Base-by-base conservation (phyloP, 2,888 invertebrate genomes). In the Ecliptopera silaceata region DNA sequence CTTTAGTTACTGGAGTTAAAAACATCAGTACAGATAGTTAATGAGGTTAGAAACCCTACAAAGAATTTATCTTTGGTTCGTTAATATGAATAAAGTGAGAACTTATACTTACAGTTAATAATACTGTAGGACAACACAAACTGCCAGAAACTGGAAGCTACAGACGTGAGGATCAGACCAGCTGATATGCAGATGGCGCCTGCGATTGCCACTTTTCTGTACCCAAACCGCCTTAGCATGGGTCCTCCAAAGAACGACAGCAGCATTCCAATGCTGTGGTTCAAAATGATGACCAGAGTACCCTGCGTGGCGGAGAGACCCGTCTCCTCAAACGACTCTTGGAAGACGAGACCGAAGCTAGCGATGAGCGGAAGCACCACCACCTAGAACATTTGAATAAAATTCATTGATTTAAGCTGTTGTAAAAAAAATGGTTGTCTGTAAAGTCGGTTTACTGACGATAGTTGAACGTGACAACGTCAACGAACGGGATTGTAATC, bases 221-320 rank as follows among this genome's bases (percentile, higher is more conserved):
- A 95, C 11, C 95, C 94, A 66, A 91, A 94, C 18, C 81, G 83
- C 56, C 91, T 90, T 5, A 95, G 75, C 6, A 95, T 75, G 0
- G 94, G 94, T 0, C 94, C 95, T 61, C 94, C 94, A 56, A 94
- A 86, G 55, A 95, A 84, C 0, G 95, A 95, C 22, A 94, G 74
- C 12, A 93, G 79, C 93, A 95, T 94, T 6, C 94, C 94, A 66
- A 94, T 92, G 15, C 95, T 94, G 65, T 94, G 92, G 75, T 95
- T 95, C 12, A 93, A 80, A 65, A 93, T 94, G 49, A 95, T 92
- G 41, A 95, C 93, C 17, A 94, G 81, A 1, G 94, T 91, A 4
- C 92, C 92, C 70, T 95, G 92, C 0, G 93, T 93, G 0, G 93
- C 93, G 11, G 92, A 84, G 54, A 95, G 80, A 4, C 91, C 91